Evolutionary conservation across 2,888 invertebrate genomes (phyloP).

Genomic region (Miltochrista miniata): DNA sequence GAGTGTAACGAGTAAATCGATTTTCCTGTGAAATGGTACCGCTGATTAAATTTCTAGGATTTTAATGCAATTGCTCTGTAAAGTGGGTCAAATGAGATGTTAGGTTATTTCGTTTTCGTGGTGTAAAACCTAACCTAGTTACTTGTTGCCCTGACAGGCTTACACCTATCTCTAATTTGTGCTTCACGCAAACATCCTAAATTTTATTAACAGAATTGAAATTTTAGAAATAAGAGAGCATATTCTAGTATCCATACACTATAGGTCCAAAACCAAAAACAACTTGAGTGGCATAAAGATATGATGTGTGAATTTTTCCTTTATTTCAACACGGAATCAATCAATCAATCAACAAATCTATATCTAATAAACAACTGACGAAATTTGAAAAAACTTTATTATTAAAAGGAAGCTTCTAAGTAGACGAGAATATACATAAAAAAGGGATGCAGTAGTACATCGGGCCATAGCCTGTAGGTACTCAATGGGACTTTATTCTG

Average conservation of each 20-base stretch:
- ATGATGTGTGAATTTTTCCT: too few species aligned
- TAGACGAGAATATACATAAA: slow-evolving; percentile 8
- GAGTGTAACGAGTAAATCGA: slow-evolving; percentile 16
- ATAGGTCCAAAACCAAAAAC: too few species aligned
- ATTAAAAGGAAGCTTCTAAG: slow-evolving; percentile 6
- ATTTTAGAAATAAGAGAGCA: too few species aligned
- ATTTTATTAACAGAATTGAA: too few species aligned
- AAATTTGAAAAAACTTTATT: slow-evolving; percentile 3
- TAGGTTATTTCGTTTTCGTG: not conserved
- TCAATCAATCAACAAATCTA: too few species aligned
- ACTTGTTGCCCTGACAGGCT: too few species aligned
- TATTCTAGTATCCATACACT: too few species aligned
- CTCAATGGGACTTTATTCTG: slow-evolving; percentile 32
- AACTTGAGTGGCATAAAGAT: too few species aligned
- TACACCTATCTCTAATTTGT: too few species aligned
- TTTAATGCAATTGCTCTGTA: slow-evolving; percentile 1
- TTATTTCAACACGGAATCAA: too few species aligned
- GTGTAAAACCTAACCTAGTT: not conserved
- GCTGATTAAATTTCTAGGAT: slow-evolving; percentile 7
- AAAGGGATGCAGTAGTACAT: slow-evolving; percentile 26
- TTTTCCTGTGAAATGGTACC: slow-evolving; percentile 33
- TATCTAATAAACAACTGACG: not conserved
- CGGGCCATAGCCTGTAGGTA: slow-evolving; percentile 11
- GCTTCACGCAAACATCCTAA: too few species aligned
- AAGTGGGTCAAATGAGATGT: slow-evolving; percentile 4